phyloP scores from a whole-genome alignment of 2,888 invertebrate genomes.

The Tupiocoris notatus region DNA sequence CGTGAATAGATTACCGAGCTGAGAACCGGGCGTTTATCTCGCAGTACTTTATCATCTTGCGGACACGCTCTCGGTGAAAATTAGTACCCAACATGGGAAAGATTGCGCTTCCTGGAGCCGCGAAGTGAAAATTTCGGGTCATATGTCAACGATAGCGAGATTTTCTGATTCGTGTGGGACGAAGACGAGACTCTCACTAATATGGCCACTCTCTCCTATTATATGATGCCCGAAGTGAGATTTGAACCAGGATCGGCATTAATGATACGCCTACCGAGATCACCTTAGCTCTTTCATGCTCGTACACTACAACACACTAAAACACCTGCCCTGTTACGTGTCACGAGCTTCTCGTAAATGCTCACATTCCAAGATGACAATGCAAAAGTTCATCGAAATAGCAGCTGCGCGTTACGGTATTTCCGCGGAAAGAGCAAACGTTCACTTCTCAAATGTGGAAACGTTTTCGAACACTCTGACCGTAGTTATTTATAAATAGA shows the following conservation, averaged over 20 bases:
- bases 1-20: background rate
- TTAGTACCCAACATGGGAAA: background rate
- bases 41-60: background rate
- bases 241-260: background rate
- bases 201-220: background rate
- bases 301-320: too few species aligned
- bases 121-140: background rate
- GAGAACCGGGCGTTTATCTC: background rate
- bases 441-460: too few species aligned
- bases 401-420: too few species aligned
- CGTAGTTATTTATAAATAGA: too few species aligned
- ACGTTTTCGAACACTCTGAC: too few species aligned
- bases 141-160: background rate
- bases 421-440: too few species aligned
- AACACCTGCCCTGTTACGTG: too few species aligned
- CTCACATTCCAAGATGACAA: too few species aligned
- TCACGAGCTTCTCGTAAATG: too few species aligned
- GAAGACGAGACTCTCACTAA: background rate
- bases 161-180: background rate
- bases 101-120: background rate
- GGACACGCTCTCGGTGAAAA: background rate
- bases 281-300: too few species aligned
- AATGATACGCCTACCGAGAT: background rate
- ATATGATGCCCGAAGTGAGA: background rate
- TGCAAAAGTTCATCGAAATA: too few species aligned